A percentile compares a stretch with the other conserved stretches of the same genome.
phyloP scores from a whole-genome alignment of 1,140 invertebrate species.

The Drosophila pruinosa region DNA sequence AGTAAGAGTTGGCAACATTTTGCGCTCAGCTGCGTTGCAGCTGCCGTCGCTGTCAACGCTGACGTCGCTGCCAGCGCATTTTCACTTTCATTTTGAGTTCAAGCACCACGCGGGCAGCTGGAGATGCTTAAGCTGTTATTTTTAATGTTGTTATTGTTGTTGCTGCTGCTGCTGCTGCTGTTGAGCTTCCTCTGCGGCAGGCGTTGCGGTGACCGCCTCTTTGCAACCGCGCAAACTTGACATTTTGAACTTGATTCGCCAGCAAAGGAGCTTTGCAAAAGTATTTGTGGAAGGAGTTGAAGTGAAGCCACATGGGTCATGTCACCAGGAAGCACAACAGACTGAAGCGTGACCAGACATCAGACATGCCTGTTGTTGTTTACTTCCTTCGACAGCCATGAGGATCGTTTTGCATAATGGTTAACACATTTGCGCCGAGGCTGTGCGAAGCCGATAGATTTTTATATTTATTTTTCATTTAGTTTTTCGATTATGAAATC shows the following conservation, averaged over 20 bases:
- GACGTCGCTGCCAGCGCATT: constrained; percentile 42
- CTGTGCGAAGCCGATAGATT: constrained; percentile 38
- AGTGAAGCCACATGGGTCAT: constrained; percentile 4
- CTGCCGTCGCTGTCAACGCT: constrained; percentile 1
- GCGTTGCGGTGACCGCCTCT: constrained; percentile 29
- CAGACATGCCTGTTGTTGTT: not conserved
- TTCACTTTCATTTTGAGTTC: constrained; percentile 81
- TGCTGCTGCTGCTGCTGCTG: constrained; percentile 17
- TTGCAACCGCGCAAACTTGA: constrained; percentile 62
- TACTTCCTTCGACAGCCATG: constrained; percentile 31
- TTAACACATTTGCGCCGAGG: constrained; percentile 58
- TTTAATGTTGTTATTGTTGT: constrained; percentile 20
- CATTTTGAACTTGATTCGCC: constrained; percentile 75
- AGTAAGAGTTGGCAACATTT: constrained; percentile 69
- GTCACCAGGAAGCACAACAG: constrained; percentile 31
- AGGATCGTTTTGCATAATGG: constrained; percentile 59
- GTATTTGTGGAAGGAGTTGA: not conserved
- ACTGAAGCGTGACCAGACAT: constrained; percentile 50
- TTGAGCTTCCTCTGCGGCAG: constrained; percentile 33
- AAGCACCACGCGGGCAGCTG: constrained; percentile 67
- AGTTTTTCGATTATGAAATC: constrained; percentile 63
- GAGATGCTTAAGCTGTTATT: constrained; percentile 6
- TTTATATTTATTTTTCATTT: not conserved
- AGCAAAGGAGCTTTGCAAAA: constrained; percentile 13
- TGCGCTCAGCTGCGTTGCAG: constrained; percentile 54